Evolutionary conservation across 2,888 invertebrate species (phyloP), one percentile per base, ranked within the genome.

Genomic region (Himalopsyche anomala): DNA sequence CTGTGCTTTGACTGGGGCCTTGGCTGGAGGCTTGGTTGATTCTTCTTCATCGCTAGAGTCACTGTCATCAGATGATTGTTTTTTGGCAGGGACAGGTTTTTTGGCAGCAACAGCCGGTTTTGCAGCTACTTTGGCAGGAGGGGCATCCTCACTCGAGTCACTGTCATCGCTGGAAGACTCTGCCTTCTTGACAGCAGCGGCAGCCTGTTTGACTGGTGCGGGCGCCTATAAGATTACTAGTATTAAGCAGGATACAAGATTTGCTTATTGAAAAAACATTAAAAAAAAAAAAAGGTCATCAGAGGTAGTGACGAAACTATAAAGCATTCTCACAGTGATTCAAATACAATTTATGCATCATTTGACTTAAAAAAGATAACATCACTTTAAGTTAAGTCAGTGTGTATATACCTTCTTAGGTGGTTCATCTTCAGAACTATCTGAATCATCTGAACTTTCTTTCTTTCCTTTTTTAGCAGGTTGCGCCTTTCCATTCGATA

Each of bases 81-180:
- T 84, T 42, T 51, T 51, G 51, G 51, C 51, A 51, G 51, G 51
- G 15, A 51, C 51, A 82, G 89, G 89, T 87, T 90, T 84, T 89
- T 89, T 90, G 91, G 11, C 90, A 90, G 40, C 91, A 91, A 87
- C 85, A 5, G 36, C 6, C n/a, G 69, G 88, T 89, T 83, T 90
- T 15, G 89, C 74, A 40, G 87, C 85, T 55, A 88, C 86, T 82
- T 87, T 88, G 42, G 85, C 89, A 86, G 90, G 88, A 81, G 89
- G 89, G 88, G 91, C 91, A 51, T 91, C 91, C 81, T 93, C 92
- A 17, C 90, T 90, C 36, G 89, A 89, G 85, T 92, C 91, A 42
- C 91, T 91, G 80, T 90, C 90, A 69, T 91, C 91, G 38, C 92
- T 92, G 87, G 92, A 92, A 15, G 91, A 91, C 11, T 91, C 91